These are phyloP conservation scores for Polyommatus iphigenia DNA, from an alignment of 2,888 invertebrate species.

Conservation along the genomic window DNA sequence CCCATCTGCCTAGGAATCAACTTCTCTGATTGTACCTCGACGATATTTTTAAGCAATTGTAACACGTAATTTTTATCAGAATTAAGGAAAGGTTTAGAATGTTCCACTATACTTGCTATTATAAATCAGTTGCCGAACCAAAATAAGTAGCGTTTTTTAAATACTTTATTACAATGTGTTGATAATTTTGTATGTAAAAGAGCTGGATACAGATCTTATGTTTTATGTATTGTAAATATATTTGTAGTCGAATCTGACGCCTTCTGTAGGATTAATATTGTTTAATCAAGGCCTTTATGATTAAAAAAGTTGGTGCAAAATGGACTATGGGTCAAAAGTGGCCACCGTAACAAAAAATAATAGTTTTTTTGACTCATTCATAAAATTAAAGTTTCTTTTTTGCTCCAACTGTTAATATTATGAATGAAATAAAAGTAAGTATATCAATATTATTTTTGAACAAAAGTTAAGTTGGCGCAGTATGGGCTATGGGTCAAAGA, in stretches of 20 bases:
- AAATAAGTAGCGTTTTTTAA: slow-evolving; percentile 4
- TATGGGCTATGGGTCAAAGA: neutral
- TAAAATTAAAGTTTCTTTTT: too few relatives aligned
- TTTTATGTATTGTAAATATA: neutral
- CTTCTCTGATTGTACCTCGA: too few relatives aligned
- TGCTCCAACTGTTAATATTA: too few relatives aligned
- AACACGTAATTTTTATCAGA: too few relatives aligned
- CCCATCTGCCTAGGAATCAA: too few relatives aligned
- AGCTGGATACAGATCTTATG: slow-evolving; percentile 5
- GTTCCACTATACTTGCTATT: neutral
- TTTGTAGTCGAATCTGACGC: neutral
- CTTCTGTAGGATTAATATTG: slow-evolving; percentile 6
- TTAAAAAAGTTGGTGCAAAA: neutral
- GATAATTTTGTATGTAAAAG: slow-evolving; percentile 7
- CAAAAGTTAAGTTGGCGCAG: neutral
- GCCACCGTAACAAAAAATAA: too few relatives aligned
- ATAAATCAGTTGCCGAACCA: neutral
- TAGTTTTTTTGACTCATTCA: too few relatives aligned
- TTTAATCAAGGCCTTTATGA: slow-evolving; percentile 22
- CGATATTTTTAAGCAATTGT: neutral
- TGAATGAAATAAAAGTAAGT: too few relatives aligned
- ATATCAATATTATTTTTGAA: neutral
- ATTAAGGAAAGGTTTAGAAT: too few relatives aligned
- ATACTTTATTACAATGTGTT: neutral
- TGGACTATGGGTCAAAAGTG: neutral